phyloP scores from a whole-genome alignment of 1,140 invertebrate genomes.

The Drosophila ficusphila region DNA sequence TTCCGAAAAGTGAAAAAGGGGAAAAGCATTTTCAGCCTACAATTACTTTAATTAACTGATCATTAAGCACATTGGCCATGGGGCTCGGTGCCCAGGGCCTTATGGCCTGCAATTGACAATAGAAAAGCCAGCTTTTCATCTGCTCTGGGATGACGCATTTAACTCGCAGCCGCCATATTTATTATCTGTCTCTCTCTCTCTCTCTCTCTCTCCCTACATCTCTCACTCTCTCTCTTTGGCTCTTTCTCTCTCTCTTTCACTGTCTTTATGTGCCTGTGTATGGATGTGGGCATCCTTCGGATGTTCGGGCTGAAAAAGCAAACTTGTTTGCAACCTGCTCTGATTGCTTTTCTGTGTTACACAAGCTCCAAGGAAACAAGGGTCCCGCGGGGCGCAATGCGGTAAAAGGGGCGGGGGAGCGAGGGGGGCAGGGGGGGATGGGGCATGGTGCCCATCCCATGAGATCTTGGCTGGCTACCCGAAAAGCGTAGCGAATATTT shows the following conservation, averaged over 20 bases:
- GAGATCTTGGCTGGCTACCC: conserved; percentile 23
- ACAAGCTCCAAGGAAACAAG: conserved; percentile 31
- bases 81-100: not conserved
- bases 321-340: conserved; percentile 80
- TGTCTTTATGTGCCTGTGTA: not conserved
- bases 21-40: conserved; percentile 48
- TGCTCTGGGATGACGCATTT: conserved; percentile 35
- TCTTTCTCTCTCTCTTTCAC: not conserved
- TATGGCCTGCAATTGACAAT: conserved; percentile 72
- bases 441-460: conserved; percentile 19
- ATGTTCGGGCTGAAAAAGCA: conserved; percentile 1
- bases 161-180: conserved; percentile 38
- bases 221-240: not conserved
- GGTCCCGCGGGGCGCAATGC: not conserved
- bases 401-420: not conserved
- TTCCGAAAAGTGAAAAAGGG: conserved; percentile 19
- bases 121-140: conserved; percentile 51
- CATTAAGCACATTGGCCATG: conserved; percentile 68
- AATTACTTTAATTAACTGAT: conserved; percentile 82
- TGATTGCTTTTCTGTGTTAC: conserved; percentile 77
- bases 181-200: not conserved
- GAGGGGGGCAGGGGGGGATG: not conserved
- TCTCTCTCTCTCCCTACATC: too few species aligned
- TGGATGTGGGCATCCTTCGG: conserved; percentile 31
- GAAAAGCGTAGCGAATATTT: conserved; percentile 71